Conservation (phyloP, 2,113 vertebrate species). For the Siphamia tubifer region DNA sequence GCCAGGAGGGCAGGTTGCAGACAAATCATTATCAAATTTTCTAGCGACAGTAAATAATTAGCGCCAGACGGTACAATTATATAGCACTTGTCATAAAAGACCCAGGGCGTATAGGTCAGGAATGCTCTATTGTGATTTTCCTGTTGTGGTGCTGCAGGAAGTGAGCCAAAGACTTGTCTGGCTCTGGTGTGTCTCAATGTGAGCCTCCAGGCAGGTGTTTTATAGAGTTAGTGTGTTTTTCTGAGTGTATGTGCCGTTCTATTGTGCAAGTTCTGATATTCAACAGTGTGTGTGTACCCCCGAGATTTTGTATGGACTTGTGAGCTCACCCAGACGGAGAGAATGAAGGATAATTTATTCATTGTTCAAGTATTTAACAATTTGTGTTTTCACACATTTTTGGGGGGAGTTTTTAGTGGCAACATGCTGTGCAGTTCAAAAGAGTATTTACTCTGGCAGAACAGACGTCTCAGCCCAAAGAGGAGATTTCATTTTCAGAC, state of each 20-base stretch:
- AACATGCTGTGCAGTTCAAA: conserved; percentile 26
- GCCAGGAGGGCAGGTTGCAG: conserved; percentile 23
- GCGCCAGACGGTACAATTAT: conserved; percentile 59
- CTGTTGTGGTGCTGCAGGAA: conserved; percentile 27
- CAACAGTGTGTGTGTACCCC: background rate
- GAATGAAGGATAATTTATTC: conserved; percentile 11
- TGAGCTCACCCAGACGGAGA: background rate
- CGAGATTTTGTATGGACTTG: background rate
- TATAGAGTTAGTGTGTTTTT: conserved; percentile 9
- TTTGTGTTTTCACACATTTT: conserved; percentile 15
- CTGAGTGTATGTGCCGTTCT: background rate
- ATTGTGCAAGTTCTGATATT: background rate
- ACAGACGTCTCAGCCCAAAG: conserved; percentile 21
- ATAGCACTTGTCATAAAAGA: conserved; percentile 45
- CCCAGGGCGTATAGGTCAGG: conserved; percentile 23
- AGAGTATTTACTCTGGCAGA: conserved; percentile 35
- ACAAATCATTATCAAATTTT: conserved; percentile 52
- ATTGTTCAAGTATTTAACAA: conserved; percentile 19
- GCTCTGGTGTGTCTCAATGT: conserved; percentile 31
- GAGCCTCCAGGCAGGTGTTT: conserved; percentile 55
- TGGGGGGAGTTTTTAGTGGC: background rate
- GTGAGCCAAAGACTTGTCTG: conserved; percentile 35
- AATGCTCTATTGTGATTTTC: conserved; percentile 34
- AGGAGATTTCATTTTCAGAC: conserved; percentile 9
- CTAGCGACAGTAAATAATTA: conserved; percentile 45